A percentile compares a stretch with the other conserved stretches of the same genome.
These are phyloP conservation scores for Alexandromys fortis DNA, from an alignment of 2,113 vertebrate species.

Conservation along the genomic window DNA sequence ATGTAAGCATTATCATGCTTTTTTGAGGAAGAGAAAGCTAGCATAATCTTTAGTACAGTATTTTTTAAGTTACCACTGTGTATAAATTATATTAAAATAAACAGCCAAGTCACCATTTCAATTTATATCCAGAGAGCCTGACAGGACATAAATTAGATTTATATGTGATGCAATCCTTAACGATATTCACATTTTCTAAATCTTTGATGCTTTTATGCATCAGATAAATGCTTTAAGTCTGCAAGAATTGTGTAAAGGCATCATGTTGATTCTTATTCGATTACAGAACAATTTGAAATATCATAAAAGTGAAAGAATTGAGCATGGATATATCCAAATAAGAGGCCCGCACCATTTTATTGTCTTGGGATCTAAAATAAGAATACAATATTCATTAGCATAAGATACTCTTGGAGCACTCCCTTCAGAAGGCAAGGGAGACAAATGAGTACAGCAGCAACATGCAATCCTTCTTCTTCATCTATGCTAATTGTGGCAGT, in stretches of 20 bases:
- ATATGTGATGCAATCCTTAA: conserved; percentile 11
- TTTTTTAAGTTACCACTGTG: not conserved
- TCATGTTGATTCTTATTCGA: conserved; percentile 27
- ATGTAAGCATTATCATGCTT: not conserved
- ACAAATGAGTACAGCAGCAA: not conserved
- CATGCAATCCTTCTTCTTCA: not conserved
- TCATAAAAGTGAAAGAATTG: conserved; percentile 4
- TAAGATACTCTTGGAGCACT: not conserved
- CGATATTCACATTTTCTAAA: conserved; percentile 41
- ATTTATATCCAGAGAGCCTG: not conserved
- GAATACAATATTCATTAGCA: not conserved
- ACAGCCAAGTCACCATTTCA: not conserved
- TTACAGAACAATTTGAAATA: conserved; percentile 12
- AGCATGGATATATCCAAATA: not conserved
- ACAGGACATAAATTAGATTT: conserved; percentile 44
- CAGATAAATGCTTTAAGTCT: conserved; percentile 15
- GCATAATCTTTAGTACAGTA: not conserved
- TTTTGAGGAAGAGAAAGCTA: not conserved
- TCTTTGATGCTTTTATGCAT: not conserved
- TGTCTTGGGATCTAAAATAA: not conserved
- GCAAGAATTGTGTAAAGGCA: conserved; percentile 3
- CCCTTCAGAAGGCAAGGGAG: not conserved
- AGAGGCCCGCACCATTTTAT: not conserved
- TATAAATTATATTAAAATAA: conserved; percentile 42
- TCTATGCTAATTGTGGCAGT: not conserved